Evolutionary conservation across 2,113 vertebrate species (phyloP), one percentile per base, ranked within the genome.

Genomic region (Trinectes maculatus): DNA sequence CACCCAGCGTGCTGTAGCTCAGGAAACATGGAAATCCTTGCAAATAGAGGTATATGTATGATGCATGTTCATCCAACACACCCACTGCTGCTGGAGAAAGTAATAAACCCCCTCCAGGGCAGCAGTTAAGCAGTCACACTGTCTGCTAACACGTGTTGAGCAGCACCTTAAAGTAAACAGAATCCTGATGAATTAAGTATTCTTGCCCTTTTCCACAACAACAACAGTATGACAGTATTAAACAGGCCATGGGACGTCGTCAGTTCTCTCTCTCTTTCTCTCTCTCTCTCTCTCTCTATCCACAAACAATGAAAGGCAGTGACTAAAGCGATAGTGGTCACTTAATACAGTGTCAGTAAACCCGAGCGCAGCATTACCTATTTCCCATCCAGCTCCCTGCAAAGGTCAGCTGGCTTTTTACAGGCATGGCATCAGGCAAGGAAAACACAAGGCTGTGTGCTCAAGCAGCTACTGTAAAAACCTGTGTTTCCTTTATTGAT

Each of bases 401-500:
- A 87, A 81, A 84, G 88, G 87, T 90, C 85, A 85, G 67, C 80
- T 78, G 75, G 43, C 55, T 82, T 77, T 77, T 53, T 25, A 18
- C 57, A 56, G 65, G 48, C 49, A 52, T 31, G 42, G 56, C 21
- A 22, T 77, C 57, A 71, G 69, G 21, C 19, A 15, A 60, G 36
- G 57, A 62, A 62, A 68, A 74, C 68, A 47, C 21, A 13, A 26
- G 40, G 25, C 49, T 29, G 8, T 63, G 10, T 65, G 15, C 54
- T 18, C 16, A 0, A 18, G 49, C 16, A 9, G 36, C 16, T 40
- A 19, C 48, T 21, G 42, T 36, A 33, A 42, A 19, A 47, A 15
- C n/a, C 13, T 9, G 15, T 16, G 25, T 48, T 33, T 40, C n/a
- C 34, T 36, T 10, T 18, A 5, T 22, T 2, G 5, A 16, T 25